Evolutionary conservation across 1,140 invertebrate species (phyloP), one percentile per base, ranked within the genome.

Genomic region (Ceratina calcarata): DNA sequence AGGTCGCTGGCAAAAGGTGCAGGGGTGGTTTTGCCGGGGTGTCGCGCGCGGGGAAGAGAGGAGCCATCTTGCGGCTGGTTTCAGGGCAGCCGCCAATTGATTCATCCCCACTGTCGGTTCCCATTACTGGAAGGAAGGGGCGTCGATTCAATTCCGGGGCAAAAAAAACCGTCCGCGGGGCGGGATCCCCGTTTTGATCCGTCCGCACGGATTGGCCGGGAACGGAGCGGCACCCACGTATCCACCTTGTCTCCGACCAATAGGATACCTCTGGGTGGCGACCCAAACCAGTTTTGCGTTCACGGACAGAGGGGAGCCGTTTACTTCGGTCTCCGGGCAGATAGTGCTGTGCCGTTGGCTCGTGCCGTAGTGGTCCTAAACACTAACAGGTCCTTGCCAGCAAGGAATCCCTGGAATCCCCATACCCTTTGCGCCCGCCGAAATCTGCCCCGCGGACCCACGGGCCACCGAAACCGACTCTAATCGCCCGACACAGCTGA

Each of bases 281-380:
- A 85, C 88, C 82, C 55, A 88, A 90, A 91, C 91, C 87, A 91
- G 91, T 91, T 91, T 90, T 68, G 81, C 70, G 71, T 84, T 71
- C 72, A 78, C 73, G 80, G 77, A 88, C 84, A 87, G 90, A 88
- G 90, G 88, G 89, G 90, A 88, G 87, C 86, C 88, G 86, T 87
- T 88, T 87, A 88, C 86, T 88, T 83, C 84, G 83, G 81, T 86
- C 84, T 84, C 86, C 71, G 68, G 82, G 78, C 91, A 93, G 92
- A 93, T 93, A 93, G 92, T 93, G 88, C 85, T 90, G 92, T 92
- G 92, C 91, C 91, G 92, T 93, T 92, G 92, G 90, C 90, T 91
- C 91, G 91, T 90, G 91, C 88, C 89, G 90, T 90, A 88, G 91
- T 91, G 90, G 87, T 87, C 86, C 89, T 66, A 81, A 45, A 89